Evolutionary conservation across 2,888 invertebrate genomes (phyloP).

Genomic region (Cremastobaeus sp.): DNA sequence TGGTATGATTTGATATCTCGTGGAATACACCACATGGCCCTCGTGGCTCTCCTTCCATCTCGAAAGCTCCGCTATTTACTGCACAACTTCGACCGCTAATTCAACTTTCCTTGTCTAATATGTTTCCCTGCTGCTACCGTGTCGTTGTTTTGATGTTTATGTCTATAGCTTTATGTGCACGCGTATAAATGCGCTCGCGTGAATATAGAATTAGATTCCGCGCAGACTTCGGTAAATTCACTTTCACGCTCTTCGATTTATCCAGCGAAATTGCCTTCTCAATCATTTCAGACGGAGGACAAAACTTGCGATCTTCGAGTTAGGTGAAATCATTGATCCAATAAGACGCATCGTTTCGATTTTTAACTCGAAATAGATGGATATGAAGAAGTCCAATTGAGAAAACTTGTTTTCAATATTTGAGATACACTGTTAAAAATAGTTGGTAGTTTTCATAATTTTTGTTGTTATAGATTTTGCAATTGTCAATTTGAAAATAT

Average conservation of each 20-base stretch:
- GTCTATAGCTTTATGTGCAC: conserved; percentile 33
- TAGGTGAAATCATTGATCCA: too few species aligned
- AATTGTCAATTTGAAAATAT: too few species aligned
- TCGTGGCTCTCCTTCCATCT: conserved; percentile 61
- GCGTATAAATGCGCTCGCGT: conserved; percentile 4
- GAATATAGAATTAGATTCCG: conserved; percentile 44
- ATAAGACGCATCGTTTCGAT: too few species aligned
- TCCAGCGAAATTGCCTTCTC: too few species aligned
- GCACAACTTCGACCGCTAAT: conserved; percentile 43
- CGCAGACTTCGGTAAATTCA: not conserved
- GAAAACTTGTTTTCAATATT: too few species aligned
- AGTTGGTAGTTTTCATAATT: too few species aligned
- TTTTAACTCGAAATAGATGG: too few species aligned
- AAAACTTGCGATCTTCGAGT: too few species aligned
- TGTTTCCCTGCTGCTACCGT: conserved; percentile 46
- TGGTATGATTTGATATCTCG: conserved; percentile 78
- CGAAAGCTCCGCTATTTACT: conserved; percentile 52
- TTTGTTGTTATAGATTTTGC: too few species aligned
- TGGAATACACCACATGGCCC: conserved; percentile 77
- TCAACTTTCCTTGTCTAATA: conserved; percentile 41
- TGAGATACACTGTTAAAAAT: too few species aligned
- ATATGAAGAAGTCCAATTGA: too few species aligned
- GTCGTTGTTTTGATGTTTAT: conserved; percentile 46
- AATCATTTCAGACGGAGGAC: too few species aligned
- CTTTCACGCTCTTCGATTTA: conserved; percentile 1